Evolutionary conservation across 2,113 vertebrate species (phyloP), one percentile per base, ranked within the genome.

Genomic region (Gobiocypris rarus): DNA sequence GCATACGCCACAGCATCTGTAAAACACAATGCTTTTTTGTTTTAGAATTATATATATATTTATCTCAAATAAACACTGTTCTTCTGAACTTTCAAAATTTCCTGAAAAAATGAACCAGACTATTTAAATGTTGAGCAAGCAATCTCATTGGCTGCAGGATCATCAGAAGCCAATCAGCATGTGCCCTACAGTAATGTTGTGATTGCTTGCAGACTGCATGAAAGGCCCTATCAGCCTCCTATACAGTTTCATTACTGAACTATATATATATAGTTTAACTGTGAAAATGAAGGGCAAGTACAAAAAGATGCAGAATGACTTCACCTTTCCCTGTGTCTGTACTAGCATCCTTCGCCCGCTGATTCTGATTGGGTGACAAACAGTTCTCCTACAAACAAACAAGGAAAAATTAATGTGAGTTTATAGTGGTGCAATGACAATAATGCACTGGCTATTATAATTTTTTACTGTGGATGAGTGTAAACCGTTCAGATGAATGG

Each of bases 261-360:
- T n/a, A n/a, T n/a, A n/a, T n/a, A n/a, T n/a, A n/a, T n/a, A n/a
- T n/a, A n/a, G n/a, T 26, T 63, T 63, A 0, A 6, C 59, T 61
- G 61, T 65, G 14, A 19, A 19, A 38, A 67, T 22, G 8, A 15
- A 38, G 17, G 63, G 3, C 63, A 19, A 38, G 8, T 67, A 67
- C 34, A 22, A 69, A 6, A 22, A 22, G 65, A 69, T 38, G 65
- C 65, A 22, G 52, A 82, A 45, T 58, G 10, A 77, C 82, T 84
- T 67, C 61, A 95, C 95, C 95, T 95, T 95, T 95, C 86, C 94
- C 94, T 0, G 93, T 93, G 67, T 95, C 95, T 54, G 94, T 86
- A 76, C 90, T 90, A 45, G 93, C 89, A 34, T 95, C 95, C 83
- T 95, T 95, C 0, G 93, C 89, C 87, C 93, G 93, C 3, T 93